phyloP scores from a whole-genome alignment of 2,888 invertebrate genomes.

The Drosophila rellima region DNA sequence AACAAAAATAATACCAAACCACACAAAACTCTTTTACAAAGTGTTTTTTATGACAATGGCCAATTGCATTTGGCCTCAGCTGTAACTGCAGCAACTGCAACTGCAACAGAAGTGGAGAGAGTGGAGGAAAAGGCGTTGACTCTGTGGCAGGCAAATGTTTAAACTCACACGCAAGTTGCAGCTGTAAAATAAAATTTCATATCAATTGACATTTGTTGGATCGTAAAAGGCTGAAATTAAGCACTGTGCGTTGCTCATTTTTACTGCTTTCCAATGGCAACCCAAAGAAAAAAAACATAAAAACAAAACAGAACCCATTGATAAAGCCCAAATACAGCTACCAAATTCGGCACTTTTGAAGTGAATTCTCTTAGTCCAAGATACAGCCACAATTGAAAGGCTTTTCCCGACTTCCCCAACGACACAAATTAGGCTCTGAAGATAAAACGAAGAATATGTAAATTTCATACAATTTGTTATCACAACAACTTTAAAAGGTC shows the following conservation, averaged over 20 bases:
- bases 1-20: conserved; percentile 23
- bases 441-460: conserved; percentile 39
- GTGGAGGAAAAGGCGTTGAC: conserved; percentile 34
- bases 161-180: conserved; percentile 72
- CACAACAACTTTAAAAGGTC: conserved; percentile 20
- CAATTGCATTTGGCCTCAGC: conserved; percentile 76
- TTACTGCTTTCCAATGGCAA: conserved; percentile 64
- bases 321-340: conserved; percentile 38
- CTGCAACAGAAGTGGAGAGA: conserved; percentile 8
- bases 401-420: conserved; percentile 9
- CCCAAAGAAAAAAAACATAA: neutral
- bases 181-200: conserved; percentile 77
- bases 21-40: conserved; percentile 80
- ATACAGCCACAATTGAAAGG: neutral
- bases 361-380: conserved; percentile 18
- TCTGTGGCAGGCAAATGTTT: conserved; percentile 24
- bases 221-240: conserved; percentile 78
- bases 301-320: conserved; percentile 26
- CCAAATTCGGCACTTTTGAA: conserved; percentile 52
- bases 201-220: conserved; percentile 80
- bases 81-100: conserved; percentile 36
- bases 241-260: conserved; percentile 57
- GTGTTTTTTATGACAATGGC: conserved; percentile 81
- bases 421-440: conserved; percentile 42
- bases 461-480: conserved; percentile 48